phyloP scores from a whole-genome alignment of 2,113 vertebrate genomes.

The Pithys albifrons region DNA sequence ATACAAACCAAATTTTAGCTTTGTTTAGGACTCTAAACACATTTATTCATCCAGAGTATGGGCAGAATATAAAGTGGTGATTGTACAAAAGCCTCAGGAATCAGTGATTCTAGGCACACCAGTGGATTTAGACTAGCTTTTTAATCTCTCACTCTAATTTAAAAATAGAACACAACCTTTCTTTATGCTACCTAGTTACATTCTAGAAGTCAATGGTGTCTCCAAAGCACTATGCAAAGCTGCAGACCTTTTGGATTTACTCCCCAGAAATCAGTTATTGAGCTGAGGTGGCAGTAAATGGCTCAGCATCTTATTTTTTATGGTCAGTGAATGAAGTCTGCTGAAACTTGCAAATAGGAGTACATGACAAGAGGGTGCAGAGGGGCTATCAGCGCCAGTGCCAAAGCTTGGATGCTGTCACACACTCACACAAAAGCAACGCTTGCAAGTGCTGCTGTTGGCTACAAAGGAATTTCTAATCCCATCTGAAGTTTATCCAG shows the following conservation, averaged over 20 bases:
- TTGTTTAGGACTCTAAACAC: neutral
- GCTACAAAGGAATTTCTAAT: neutral
- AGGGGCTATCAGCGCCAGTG: neutral
- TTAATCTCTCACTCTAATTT: constrained; percentile 5
- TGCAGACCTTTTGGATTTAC: neutral
- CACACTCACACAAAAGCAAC: neutral
- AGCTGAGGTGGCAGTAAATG: neutral
- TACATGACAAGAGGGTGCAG: neutral
- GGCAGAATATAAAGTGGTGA: constrained; percentile 21
- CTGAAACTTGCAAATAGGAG: neutral
- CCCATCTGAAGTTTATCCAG: neutral
- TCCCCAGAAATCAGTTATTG: neutral
- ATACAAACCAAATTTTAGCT: neutral
- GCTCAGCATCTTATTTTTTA: neutral
- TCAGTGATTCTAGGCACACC: neutral
- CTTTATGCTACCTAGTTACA: neutral
- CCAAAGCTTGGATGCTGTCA: neutral
- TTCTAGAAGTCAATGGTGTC: neutral
- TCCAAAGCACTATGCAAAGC: neutral
- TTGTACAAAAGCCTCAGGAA: neutral
- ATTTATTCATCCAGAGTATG: neutral
- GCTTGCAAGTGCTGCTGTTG: neutral
- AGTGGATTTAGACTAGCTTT: neutral
- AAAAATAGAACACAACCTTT: neutral
- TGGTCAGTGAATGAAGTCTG: neutral